Base-by-base conservation (phyloP, 2,797 vertebrate species). In the Pogonophryne albipinna region DNA sequence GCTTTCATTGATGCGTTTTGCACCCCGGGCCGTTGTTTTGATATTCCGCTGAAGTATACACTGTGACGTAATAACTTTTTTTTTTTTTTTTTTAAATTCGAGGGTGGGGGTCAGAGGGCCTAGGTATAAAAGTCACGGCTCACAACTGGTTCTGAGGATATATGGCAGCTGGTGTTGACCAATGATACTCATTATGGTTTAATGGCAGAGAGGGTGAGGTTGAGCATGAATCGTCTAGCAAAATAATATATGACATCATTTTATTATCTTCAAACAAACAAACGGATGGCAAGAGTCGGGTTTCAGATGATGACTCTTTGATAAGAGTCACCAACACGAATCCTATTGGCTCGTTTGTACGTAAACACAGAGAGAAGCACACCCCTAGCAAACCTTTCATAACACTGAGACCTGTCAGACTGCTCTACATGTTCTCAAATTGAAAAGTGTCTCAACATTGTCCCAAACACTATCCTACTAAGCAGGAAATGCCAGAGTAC, bases 401-500 rank as follows among this genome's bases (percentile, higher is more conserved):
- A 34, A 34, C 10, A 42, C n/a, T n/a, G n/a, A n/a, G n/a, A n/a
- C 42, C 23, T 57, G 49, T 56, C 38, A 14, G 14, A 27, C 38
- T 19, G n/a, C 58, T 53, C 11, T 1, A 60, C 6, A 5, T 60
- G 52, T 62, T 57, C 16, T 66, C 15, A 0, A 65, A 50, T 41
- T 56, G 31, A 49, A 19, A 60, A 56, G 56, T 17, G 4, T 38
- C 34, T 45, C 10, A 7, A 12, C 17, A 49, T 10, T n/a, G 64
- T 53, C 11, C 5, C 4, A 46, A 52, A 71, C 31, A 10, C 27
- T 7, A 41, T 38, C 47, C 45, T 13, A 17, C 59, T 65, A 11
- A 52, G 51, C 72, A 64, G 76, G 68, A 85, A 85, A 83, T 67
- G 71, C 69, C 57, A 72, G 34, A 34, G 46, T 14, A 49, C 31